Conservation (phyloP, 2,888 invertebrate genomes). For the Furcula furcula region DNA sequence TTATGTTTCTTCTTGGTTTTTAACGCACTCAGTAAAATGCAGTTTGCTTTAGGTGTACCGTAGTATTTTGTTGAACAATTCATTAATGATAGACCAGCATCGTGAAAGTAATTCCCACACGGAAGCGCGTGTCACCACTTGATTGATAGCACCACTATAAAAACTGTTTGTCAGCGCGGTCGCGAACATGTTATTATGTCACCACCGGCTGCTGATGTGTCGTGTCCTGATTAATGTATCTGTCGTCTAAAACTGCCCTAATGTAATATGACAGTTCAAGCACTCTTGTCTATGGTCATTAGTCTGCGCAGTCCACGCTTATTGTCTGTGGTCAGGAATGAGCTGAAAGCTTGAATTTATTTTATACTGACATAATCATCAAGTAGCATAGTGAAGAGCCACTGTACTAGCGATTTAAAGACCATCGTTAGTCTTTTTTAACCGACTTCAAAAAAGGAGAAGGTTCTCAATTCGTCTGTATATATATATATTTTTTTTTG, state of each 20-base stretch:
- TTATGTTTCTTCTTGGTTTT: too few relatives aligned
- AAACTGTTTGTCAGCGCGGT: conserved; percentile 62
- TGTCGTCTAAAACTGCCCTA: conserved; percentile 44
- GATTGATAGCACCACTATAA: conserved; percentile 69
- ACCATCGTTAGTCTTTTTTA: too few relatives aligned
- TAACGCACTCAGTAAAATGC: too few relatives aligned
- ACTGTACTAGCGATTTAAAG: too few relatives aligned
- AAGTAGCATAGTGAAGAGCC: not conserved
- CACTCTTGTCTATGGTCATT: conserved; percentile 48
- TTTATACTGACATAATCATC: not conserved
- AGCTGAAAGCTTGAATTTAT: too few relatives aligned
- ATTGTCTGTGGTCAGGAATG: conserved; percentile 52
- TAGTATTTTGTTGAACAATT: too few relatives aligned
- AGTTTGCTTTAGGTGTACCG: too few relatives aligned
- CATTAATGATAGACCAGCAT: conserved; percentile 27
- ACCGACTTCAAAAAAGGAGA: too few relatives aligned
- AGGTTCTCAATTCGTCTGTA: too few relatives aligned
- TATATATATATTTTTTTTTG: too few relatives aligned
- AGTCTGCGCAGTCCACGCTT: conserved; percentile 34
- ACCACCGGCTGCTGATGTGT: conserved; percentile 51
- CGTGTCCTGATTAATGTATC: conserved; percentile 66
- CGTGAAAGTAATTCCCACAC: conserved; percentile 61
- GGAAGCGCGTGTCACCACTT: conserved; percentile 63
- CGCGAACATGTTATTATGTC: conserved; percentile 72
- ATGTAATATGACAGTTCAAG: too few relatives aligned